A percentile compares a stretch with the other conserved stretches of the same genome.
phyloP scores from a whole-genome alignment of 1,140 invertebrate species.

The Megalonaias nervosa region DNA sequence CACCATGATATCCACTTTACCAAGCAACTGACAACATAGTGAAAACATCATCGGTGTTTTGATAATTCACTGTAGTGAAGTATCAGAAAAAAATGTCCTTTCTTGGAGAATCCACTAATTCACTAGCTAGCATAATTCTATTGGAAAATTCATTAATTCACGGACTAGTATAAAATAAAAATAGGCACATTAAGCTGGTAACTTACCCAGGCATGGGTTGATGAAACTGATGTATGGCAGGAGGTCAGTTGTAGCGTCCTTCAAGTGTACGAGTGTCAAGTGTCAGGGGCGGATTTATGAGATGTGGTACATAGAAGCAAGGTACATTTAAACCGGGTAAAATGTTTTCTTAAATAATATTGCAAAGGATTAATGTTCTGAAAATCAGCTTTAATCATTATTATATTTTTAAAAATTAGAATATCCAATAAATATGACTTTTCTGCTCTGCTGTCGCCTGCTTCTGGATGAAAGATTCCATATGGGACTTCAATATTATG shows the following conservation, averaged over 20 bases:
- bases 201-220: slow-evolving; percentile 67
- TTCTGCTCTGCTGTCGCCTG: not conserved
- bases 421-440: not conserved
- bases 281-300: slow-evolving; percentile 73
- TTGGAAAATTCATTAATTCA: too few relatives aligned
- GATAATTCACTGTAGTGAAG: too few relatives aligned
- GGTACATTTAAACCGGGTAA: slow-evolving; percentile 73
- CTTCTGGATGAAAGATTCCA: not conserved
- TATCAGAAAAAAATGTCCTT: too few relatives aligned
- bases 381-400: slow-evolving; percentile 3
- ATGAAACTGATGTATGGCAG: slow-evolving; percentile 57
- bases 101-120: too few relatives aligned
- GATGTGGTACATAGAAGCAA: slow-evolving; percentile 67
- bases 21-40: too few relatives aligned
- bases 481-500: not conserved
- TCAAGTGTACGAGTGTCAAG: slow-evolving; percentile 78
- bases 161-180: too few relatives aligned
- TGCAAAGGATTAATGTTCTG: not conserved
- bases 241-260: slow-evolving; percentile 76
- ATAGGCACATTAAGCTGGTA: too few relatives aligned
- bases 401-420: slow-evolving; percentile 12
- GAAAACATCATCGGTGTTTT: too few relatives aligned
- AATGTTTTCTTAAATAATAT: not conserved
- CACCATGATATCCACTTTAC: too few relatives aligned
- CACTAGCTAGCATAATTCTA: too few relatives aligned